Base-by-base conservation (phyloP, 2,888 invertebrate genomes). In the Xestia c-nigrum region DNA sequence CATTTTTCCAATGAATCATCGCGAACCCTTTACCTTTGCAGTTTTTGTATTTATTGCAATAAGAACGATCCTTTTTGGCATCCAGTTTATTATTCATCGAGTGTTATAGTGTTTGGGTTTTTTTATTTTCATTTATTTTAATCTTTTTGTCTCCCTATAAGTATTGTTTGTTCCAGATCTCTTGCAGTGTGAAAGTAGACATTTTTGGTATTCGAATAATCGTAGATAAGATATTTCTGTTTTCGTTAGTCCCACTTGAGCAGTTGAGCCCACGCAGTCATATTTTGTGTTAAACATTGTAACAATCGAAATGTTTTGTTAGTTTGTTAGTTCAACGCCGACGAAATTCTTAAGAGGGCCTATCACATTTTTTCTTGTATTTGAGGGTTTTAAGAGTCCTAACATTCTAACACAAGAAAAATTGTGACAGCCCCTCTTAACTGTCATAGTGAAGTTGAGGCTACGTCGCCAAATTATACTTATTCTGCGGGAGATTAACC, bases 1-100 rank as follows among this genome's bases (percentile, higher is more conserved):
- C 72, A 86, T 84, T 83, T 85, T 85, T 64, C 47, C 65, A 74
- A 85, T 90, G 89, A 90, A 77, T 91, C 90, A 91, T 81, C 74
- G 76, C 63, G 47, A 83, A 84, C 82, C 87, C 84, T 84, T 82
- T 78, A 80, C 77, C 72, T 78, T 81, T 79, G 38, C 68, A 75
- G 70, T 69, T 81, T 78, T 85, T 68, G 19, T 52, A 70, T 70
- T 68, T 78, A 64, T 72, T 43, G 31, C 31, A 0, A 52, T 61
- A 65, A 12, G 31, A 72, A 7, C 38, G 40, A 64, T 10, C 46
- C 19, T 69, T 64, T 74, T 65, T 66, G 67, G 31, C 12, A 66
- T n/a, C 9, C 46, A 61, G 31, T 78, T 72, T 76, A 57, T 83
- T 67, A 31, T 65, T 57, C 63, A 66, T 66, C 12, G 50, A 21